Conservation (phyloP, 1,140 invertebrate species). For the Nymphalis io region DNA sequence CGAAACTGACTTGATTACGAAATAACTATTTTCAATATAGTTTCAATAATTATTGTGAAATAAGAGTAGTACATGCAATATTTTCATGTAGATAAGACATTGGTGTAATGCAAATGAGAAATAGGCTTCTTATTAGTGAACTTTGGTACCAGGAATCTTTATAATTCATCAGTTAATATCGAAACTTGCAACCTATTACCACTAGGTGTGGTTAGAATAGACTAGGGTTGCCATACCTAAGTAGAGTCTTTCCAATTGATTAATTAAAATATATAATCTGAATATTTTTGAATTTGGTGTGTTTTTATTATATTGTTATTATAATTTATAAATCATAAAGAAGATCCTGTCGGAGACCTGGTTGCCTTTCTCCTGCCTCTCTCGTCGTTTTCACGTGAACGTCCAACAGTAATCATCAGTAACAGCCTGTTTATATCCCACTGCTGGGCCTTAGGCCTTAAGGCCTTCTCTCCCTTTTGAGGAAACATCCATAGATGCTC, state of each 20-base stretch:
- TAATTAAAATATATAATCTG: too few species aligned
- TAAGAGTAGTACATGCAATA: not conserved
- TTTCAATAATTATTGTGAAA: not conserved
- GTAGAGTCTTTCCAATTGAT: too few species aligned
- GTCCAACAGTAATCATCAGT: too few species aligned
- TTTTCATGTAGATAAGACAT: not conserved
- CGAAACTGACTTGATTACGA: too few species aligned
- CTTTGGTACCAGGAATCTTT: slow-evolving; percentile 5
- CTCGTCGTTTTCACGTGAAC: too few species aligned
- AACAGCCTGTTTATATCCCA: too few species aligned
- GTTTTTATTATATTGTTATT: not conserved
- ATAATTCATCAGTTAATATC: slow-evolving; percentile 29
- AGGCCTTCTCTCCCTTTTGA: too few species aligned
- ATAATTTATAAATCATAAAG: too few species aligned
- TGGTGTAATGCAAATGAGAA: slow-evolving; percentile 5
- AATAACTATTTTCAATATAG: not conserved
- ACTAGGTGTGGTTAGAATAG: slow-evolving; percentile 16
- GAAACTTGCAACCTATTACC: slow-evolving; percentile 29
- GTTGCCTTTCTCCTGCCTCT: too few species aligned
- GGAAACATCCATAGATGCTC: too few species aligned
- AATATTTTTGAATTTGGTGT: not conserved
- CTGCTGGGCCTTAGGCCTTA: too few species aligned
- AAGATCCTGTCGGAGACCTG: too few species aligned
- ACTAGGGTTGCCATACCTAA: slow-evolving; percentile 4
- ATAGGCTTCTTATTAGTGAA: slow-evolving; percentile 2